Evolutionary conservation across 2,113 vertebrate species (phyloP).

Genomic region (Collichthys lucidus): DNA sequence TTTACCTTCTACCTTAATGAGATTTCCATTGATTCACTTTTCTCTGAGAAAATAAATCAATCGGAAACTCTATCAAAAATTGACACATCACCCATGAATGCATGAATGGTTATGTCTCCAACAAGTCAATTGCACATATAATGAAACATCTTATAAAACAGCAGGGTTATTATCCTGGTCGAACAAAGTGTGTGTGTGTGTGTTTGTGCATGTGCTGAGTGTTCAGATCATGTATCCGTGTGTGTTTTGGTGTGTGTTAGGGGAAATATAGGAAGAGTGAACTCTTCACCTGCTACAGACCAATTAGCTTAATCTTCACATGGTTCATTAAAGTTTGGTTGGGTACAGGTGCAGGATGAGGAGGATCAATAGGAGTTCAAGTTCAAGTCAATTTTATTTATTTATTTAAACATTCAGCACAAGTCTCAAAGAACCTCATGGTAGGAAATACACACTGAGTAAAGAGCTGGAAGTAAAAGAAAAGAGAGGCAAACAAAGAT

Average conservation of each 20-base stretch:
- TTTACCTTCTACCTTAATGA: conserved; percentile 78
- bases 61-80: conserved; percentile 75
- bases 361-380: conserved; percentile 42
- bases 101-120: conserved; percentile 46
- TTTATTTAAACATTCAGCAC: conserved; percentile 29
- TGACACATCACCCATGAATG: conserved; percentile 64
- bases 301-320: conserved; percentile 66
- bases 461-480: neutral
- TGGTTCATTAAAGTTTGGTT: conserved; percentile 48
- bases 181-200: neutral
- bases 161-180: conserved; percentile 31
- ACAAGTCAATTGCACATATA: conserved; percentile 66
- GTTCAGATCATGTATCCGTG: neutral
- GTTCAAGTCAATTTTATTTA: conserved; percentile 22
- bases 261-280: conserved; percentile 10
- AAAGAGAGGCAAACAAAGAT: neutral
- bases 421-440: neutral
- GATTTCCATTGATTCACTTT: conserved; percentile 77
- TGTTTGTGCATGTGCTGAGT: conserved; percentile 8
- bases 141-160: conserved; percentile 70
- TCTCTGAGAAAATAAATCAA: conserved; percentile 74
- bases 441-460: neutral
- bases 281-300: conserved; percentile 41
- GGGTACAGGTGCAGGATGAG: conserved; percentile 38
- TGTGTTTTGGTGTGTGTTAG: conserved; percentile 4